phyloP scores from a whole-genome alignment of 2,888 invertebrate genomes.

The Sipunculus nudus region DNA sequence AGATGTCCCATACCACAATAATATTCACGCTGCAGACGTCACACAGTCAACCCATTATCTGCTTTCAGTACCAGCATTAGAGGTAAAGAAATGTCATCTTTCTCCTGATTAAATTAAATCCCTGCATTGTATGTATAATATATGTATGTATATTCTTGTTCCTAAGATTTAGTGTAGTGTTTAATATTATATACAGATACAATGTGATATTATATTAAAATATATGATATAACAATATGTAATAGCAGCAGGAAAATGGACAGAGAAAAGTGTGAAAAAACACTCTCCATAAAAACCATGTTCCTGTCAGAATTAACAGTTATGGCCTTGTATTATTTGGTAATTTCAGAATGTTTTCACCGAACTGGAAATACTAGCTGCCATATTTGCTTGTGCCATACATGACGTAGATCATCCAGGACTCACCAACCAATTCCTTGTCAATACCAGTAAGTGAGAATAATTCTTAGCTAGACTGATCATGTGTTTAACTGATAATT shows the following conservation, averaged over 20 bases:
- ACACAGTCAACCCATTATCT: slow-evolving; percentile 97
- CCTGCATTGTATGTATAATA: no score
- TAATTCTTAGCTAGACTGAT: neutral
- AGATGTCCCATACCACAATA: slow-evolving; percentile 99
- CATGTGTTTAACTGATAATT: no score
- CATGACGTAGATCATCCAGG: slow-evolving; percentile 99
- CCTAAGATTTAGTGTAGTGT: no score
- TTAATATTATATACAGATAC: no score
- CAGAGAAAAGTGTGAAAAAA: no score
- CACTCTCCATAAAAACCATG: no score
- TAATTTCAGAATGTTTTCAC: slow-evolving; percentile 88
- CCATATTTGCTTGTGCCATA: slow-evolving; percentile 96
- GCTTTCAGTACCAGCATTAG: slow-evolving; percentile 93
- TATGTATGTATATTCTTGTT: no score
- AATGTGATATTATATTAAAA: no score
- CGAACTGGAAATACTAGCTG: slow-evolving; percentile 93
- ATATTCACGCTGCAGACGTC: slow-evolving; percentile 97
- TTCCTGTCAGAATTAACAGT: neutral
- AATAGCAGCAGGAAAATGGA: no score
- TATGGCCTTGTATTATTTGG: neutral
- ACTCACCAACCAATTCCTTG: slow-evolving; percentile 98
- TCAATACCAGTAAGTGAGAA: slow-evolving; percentile 91
- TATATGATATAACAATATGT: no score
- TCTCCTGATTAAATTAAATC: no score
- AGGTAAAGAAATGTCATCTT: slow-evolving; percentile 72